A percentile compares a stretch with the other conserved stretches of the same genome.
Evolutionary conservation across 2,797 vertebrate species (phyloP).

Genomic region (Dromococcyx pavoninus): DNA sequence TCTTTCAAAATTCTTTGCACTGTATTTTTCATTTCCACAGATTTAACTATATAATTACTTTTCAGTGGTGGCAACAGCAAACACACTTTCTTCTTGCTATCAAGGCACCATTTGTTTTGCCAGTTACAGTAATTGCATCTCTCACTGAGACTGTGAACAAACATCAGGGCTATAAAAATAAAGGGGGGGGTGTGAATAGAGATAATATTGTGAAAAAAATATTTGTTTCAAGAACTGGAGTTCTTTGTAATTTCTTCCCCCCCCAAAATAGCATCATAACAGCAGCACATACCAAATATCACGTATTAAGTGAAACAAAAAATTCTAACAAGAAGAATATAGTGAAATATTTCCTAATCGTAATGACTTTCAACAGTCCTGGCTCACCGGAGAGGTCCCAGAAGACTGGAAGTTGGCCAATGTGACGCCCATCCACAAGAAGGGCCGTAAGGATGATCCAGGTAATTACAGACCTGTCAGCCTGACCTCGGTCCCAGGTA

Average conservation of each 20-base stretch:
- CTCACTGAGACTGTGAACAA: slow-evolving; percentile 5
- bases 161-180: not conserved
- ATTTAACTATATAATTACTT: slow-evolving; percentile 62
- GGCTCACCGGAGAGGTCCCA: too few relatives aligned
- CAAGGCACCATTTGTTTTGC: slow-evolving; percentile 45
- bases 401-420: too few relatives aligned
- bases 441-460: too few relatives aligned
- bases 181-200: not conserved
- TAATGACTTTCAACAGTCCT: too few relatives aligned
- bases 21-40: slow-evolving; percentile 22
- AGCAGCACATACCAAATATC: not conserved
- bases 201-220: not conserved
- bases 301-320: not conserved
- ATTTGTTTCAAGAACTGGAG: not conserved
- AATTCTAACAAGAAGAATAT: not conserved
- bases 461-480: too few relatives aligned
- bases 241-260: not conserved
- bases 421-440: too few relatives aligned
- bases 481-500: too few relatives aligned
- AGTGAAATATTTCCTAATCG: not conserved
- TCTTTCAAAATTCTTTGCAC: slow-evolving; percentile 28
- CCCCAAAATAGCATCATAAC: not conserved
- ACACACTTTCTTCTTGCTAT: slow-evolving; percentile 13
- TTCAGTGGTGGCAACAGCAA: slow-evolving; percentile 22
- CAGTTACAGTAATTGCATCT: slow-evolving; percentile 49